Percentiles rank a stretch among this genome's conserved stretches.
These are phyloP conservation scores for Genyomyrus donnyi DNA, from an alignment of 2,113 vertebrate genomes.

Conservation along the genomic window DNA sequence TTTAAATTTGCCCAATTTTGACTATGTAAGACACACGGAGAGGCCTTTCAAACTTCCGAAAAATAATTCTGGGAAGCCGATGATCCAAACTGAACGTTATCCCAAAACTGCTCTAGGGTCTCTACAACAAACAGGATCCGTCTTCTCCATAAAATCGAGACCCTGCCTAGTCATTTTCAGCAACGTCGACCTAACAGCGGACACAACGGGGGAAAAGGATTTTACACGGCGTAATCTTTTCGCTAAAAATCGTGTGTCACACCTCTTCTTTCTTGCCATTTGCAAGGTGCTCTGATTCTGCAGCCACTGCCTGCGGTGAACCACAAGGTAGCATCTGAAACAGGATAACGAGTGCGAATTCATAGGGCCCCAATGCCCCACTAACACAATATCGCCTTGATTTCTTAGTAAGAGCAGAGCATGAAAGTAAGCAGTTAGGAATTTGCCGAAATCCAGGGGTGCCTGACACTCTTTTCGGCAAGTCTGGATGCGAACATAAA, in stretches of 20 bases:
- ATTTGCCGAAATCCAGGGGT: neutral
- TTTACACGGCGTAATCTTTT: neutral
- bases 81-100: neutral
- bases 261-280: neutral
- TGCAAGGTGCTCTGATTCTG: neutral
- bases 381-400: slow-evolving; percentile 8
- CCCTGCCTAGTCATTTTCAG: neutral
- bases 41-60: neutral
- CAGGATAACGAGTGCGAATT: neutral
- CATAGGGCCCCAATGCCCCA: neutral
- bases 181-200: neutral
- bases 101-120: neutral
- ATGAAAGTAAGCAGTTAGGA: neutral
- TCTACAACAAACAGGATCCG: neutral
- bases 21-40: neutral
- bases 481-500: neutral
- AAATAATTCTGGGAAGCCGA: neutral
- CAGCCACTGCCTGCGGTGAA: neutral
- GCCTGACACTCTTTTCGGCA: neutral
- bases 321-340: neutral
- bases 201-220: neutral
- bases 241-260: neutral
- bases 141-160: neutral
- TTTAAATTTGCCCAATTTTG: neutral
- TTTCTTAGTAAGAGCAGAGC: neutral